Base-by-base conservation (phyloP, 2,888 invertebrate species). In the Mythimna ferrago region DNA sequence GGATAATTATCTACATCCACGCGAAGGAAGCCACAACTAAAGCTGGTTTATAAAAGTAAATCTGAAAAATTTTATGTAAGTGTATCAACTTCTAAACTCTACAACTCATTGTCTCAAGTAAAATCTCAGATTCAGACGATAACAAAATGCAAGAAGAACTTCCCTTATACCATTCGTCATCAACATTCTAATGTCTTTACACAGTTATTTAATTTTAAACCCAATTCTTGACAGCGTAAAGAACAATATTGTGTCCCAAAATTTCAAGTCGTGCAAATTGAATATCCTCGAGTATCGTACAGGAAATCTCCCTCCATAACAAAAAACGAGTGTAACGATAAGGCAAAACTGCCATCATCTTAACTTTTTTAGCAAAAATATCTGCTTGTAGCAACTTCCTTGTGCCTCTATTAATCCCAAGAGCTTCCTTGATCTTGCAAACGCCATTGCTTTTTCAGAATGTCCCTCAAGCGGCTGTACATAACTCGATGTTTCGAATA, bases 381-480 rank as follows among this genome's bases (percentile, higher is more conserved):
- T 62, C 62, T 66, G 26, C 66, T 61, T 57, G n/a, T 58, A 71
- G 11, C 69, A 72, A 66, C 64, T 84, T 75, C 44, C 63, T 66
- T 78, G 57, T 67, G 51, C 41, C 53, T 60, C 32, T 80, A 75
- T 82, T 82, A 85, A 73, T 82, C 83, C 80, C 80, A 16, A 44
- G 83, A 66, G 83, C 19, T 80, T 44, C 67, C 68, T 65, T 51
- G 58, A 80, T 82, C 67, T 82, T 66, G 38, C 65, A 57, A 71
- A 74, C 51, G 9, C 62, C 85, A 65, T 85, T 85, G 72, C 76
- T 78, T 76, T 71, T 73, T 62, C 62, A 76, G 60, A 82, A 80
- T 82, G 60, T 67, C 68, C 54, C 80, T 85, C 63, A 70, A 73
- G 83, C 63, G 85, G 19, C 73, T 61, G 66, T 74, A 72, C 44